Base-by-base conservation (phyloP, 2,113 vertebrate species). In the Herpetotheres cachinnans region DNA sequence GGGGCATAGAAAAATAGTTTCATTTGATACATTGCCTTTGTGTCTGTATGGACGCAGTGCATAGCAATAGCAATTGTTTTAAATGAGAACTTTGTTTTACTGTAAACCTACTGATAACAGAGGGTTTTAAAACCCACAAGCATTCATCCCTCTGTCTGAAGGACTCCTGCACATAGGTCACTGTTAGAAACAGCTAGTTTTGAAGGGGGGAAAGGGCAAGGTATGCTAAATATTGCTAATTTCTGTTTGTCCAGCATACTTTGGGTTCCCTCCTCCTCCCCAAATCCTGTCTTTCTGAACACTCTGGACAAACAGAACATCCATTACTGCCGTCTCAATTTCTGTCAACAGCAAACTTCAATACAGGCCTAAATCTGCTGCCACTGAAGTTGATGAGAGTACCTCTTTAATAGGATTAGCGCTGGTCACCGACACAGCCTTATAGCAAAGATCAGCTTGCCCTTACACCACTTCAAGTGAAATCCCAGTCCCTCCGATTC, bases 381-480 rank as follows among this genome's bases (percentile, higher is more conserved):
- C 21, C 88, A 26, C 61, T 36, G 42, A 30, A 55, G 50, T 8
- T 7, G 1, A 10, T n/a, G 62, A 83, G 46, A 72, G 16, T 5
- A 29, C 5, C 1, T 6, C 47, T 87, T 30, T 27, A 55, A 56
- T 0, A 63, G 38, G 20, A 47, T 16, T 4, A 25, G 50, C 1
- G 1, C 34, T 0, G 3, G n/a, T 11, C 69, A 12, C 56, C 11
- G 6, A 25, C 0, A 2, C 25, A 71, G 55, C 26, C 50, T 50
- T 13, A 55, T 0, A 78, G 52, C 47, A 54, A 40, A 47, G 36
- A 49, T 21, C 58, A 76, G 26, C 71, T 29, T 9, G 22, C 15
- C 56, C 59, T 49, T 24, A 14, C 27, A 36, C 56, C 34, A 26
- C 36, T 29, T 34, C 1, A 20, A 50, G 71, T 29, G 32, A 80